Evolutionary conservation across 2,113 vertebrate genomes (phyloP), one percentile per base, ranked within the genome.

Genomic region (Datnioides undecimradiatus): DNA sequence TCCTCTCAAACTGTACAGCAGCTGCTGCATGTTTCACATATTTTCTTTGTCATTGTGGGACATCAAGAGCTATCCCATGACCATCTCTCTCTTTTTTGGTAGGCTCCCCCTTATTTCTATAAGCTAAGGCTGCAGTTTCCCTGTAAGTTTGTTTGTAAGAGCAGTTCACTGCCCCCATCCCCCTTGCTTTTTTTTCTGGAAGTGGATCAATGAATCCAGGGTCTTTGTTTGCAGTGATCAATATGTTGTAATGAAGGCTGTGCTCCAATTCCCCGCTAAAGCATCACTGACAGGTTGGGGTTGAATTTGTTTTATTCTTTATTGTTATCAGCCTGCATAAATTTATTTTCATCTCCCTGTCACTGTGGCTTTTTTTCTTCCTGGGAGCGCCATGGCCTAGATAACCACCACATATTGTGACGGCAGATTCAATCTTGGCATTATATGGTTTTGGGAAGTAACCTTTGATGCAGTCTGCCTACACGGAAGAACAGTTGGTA

Each of bases 211-310:
- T 97, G 90, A 90, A 90, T 93, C 90, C 86, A 90, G 90, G 94
- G 94, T 95, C 93, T 93, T 96, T 94, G 93, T 96, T 95, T 92
- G 92, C 89, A 72, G 69, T 90, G 93, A 96, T 98, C 96, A 82
- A 96, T 97, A 94, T 25, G 46, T 77, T 94, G 92, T 96, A 96
- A 97, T 96, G 95, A 96, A 95, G 92, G 95, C 90, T 69, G 88
- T 69, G 92, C 91, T 95, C 79, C 92, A 91, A 58, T 95, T 95
- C 92, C 87, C 89, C 90, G 80, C 84, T 70, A 91, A 88, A 88
- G 89, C 80, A 82, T 91, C 88, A 83, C 89, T 93, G 80, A 10
- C 1, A 6, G 85, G 65, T 84, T 85, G 78, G 73, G 73, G 70
- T 89, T 83, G 90, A 84, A 90, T 91, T 80, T 79, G 70, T 81